Evolutionary conservation across 2,113 vertebrate genomes (phyloP), one percentile per base, ranked within the genome.

Genomic region (Irena cyanogastra): DNA sequence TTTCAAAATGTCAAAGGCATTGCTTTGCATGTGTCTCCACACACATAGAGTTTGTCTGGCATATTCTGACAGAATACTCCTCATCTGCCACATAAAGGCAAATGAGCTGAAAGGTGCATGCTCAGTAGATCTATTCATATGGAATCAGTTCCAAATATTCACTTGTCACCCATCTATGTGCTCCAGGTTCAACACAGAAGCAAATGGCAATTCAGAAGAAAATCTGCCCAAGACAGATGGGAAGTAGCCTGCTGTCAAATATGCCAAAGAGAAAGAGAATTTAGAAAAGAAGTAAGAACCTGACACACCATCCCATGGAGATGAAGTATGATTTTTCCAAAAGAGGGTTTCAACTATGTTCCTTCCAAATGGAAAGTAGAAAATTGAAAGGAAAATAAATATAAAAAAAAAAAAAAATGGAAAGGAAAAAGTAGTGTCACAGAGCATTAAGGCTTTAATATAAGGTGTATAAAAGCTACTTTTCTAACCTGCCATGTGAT

Each of bases 1-100:
- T 89, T 87, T 83, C 68, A 83, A 84, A 95, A 93, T 87, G 59
- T 89, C 91, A 95, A 37, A 89, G 39, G 31, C 50, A 69, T 69
- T 79, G 60, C 33, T 86, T 88, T 86, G 63, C 57, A 68, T 35
- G 22, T 41, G 63, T 69, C 54, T 86, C 50, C 83, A 91, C 26
- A 49, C n/a, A 57, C 9, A 26, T 16, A 30, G 52, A 47, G 13
- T 78, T 93, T 37, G 39, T 85, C 57, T 88, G 71, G 57, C 20
- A 35, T 60, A 24, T 22, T 53, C 7, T 33, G 33, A 41, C 14
- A 64, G 50, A 41, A 57, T 18, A 39, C 37, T 74, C 28, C 63
- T 80, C 70, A 77, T 59, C 44, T 83, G 50, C 54, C 52, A 66
- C 11, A 2, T n/a, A 59, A 70, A 47, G 41, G 31, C 44, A 89